Evolutionary conservation across 2,797 vertebrate genomes (phyloP), one percentile per base, ranked within the genome.

Genomic region (Poecilia velifera): DNA sequence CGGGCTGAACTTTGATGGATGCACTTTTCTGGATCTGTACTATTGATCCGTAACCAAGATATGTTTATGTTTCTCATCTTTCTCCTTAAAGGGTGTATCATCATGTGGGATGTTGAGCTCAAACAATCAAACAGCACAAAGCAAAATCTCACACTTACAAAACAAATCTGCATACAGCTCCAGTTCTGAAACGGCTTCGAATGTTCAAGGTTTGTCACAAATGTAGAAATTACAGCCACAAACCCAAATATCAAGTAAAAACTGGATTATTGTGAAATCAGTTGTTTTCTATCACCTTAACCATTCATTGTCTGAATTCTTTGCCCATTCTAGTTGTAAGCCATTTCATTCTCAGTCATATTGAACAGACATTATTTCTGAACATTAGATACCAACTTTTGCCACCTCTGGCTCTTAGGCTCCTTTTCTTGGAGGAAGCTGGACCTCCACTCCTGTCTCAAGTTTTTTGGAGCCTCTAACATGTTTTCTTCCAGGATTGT

Each of bases 1-100:
- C 78, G 76, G 77, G 87, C 3, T 6, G 43, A 71, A 53, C 39
- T 87, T 84, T 72, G 43, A 73, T 76, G 74, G 83, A 76, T 34
- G 55, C 73, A 3, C 47, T 16, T 71, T 51, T 82, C 82, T 74
- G 39, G 9, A 46, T 79, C 53, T 49, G 36, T 62, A 62, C 36
- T 59, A 43, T 25, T 64, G 41, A 78, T 78, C 57, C 45, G 12
- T 49, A 16, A 62, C 46, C 41, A 73, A 49, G 81, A 39, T 36
- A 71, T 71, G 68, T 71, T 45, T 59, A 31, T 53, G 39, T 39
- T 62, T 41, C 57, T 68, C 9, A 47, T 22, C 3, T 77, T 57
- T 79, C 1, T 74, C 25, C 76, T 76, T 71, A 55, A 31, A 51
- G 4, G 25, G 4, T 76, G 31, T 7, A 41, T 41, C 41, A 7